Evolutionary conservation across 2,888 invertebrate species (phyloP).

Genomic region (Lordiphosa andalusiaca): DNA sequence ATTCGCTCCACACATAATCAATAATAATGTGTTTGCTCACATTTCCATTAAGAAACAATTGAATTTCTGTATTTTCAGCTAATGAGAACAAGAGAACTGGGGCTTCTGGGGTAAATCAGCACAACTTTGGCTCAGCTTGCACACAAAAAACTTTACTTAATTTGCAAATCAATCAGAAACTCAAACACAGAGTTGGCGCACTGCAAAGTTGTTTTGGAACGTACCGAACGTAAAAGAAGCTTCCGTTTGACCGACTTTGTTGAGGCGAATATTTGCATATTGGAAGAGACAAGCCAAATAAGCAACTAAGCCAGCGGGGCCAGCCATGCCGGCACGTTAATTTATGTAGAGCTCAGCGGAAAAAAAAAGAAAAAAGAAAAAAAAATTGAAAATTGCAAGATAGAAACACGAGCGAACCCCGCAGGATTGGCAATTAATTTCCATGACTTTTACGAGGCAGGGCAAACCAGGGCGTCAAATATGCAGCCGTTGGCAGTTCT

Average conservation of each 20-base stretch:
- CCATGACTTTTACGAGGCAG: constrained; percentile 35
- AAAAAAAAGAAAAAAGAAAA: too few relatives aligned
- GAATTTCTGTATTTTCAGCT: not conserved
- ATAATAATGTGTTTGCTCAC: too few relatives aligned
- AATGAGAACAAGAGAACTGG: not conserved
- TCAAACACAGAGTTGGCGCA: constrained; percentile 21
- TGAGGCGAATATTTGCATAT: constrained; percentile 13
- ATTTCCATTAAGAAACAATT: too few relatives aligned
- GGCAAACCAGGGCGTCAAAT: constrained; percentile 2
- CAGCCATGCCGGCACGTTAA: constrained; percentile 27
- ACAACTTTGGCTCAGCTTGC: not conserved
- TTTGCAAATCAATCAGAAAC: constrained; percentile 34
- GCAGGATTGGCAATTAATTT: constrained; percentile 58
- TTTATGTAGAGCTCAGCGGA: constrained; percentile 36
- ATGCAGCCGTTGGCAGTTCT: constrained; percentile 23
- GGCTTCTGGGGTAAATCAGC: too few relatives aligned
- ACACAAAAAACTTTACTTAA: constrained; percentile 19
- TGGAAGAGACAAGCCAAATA: constrained; percentile 38
- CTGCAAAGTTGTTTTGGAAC: too few relatives aligned
- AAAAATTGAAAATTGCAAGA: too few relatives aligned
- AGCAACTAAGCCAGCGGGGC: not conserved
- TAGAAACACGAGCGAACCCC: not conserved
- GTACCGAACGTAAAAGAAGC: constrained; percentile 18
- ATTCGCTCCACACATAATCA: too few relatives aligned
- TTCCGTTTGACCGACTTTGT: constrained; percentile 43